phyloP scores from a whole-genome alignment of 2,888 invertebrate species.

The Ommatoiulus sabulosus region DNA sequence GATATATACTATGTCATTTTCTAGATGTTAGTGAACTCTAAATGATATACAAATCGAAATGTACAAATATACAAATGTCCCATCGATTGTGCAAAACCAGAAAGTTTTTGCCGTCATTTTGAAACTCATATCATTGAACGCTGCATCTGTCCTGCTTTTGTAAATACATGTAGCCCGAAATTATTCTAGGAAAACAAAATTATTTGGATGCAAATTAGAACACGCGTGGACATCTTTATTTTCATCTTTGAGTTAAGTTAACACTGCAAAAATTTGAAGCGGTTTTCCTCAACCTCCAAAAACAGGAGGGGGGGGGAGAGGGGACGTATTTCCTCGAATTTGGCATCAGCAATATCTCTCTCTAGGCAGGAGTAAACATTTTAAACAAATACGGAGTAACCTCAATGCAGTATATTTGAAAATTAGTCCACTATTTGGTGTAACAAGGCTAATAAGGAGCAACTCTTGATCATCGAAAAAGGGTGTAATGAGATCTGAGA shows the following conservation, averaged over 20 bases:
- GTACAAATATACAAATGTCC: conserved; percentile 14
- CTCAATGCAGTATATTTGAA: conserved; percentile 20
- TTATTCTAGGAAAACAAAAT: too few relatives aligned
- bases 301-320: background rate
- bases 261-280: background rate
- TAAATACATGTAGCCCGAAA: too few relatives aligned
- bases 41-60: background rate
- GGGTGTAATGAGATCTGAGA: background rate
- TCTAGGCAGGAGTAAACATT: background rate
- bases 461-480: background rate
- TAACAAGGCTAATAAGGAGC: background rate
- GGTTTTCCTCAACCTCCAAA: background rate
- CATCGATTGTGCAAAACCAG: conserved; percentile 2
- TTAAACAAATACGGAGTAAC: background rate
- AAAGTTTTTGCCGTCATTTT: background rate
- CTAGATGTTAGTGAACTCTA: conserved; percentile 5
- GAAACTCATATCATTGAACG: background rate
- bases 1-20: background rate
- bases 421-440: background rate
- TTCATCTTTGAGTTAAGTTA: background rate
- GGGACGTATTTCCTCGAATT: background rate
- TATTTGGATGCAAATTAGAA: too few relatives aligned
- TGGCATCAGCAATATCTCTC: background rate
- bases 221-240: too few relatives aligned
- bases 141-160: too few relatives aligned